Evolutionary conservation across 1,140 invertebrate species (phyloP).

Genomic region (Cyrtorhinus lividipennis): DNA sequence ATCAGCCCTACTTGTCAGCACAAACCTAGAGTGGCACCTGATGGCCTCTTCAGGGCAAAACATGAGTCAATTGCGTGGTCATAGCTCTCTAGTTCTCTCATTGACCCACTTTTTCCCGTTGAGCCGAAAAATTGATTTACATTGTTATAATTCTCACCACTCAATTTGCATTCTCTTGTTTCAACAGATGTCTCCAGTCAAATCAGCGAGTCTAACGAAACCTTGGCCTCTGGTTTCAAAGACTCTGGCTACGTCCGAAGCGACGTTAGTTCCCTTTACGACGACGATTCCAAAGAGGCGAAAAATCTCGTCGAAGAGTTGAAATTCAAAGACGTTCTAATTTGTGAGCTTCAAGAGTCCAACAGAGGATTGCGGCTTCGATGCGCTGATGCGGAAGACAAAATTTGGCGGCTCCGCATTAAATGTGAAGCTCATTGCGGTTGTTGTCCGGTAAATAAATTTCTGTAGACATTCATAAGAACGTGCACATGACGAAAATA

Average conservation of each 20-base stretch:
- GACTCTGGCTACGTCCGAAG: conserved; percentile 1
- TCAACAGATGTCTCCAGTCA: neutral
- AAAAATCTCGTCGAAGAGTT: conserved; percentile 5
- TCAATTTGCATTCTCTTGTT: neutral
- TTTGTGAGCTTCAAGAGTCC: conserved; percentile 10
- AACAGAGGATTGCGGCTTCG: neutral
- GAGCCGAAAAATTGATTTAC: neutral
- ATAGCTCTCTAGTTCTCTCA: neutral
- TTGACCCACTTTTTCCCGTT: neutral
- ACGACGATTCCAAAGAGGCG: neutral
- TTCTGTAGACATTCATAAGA: too few relatives aligned
- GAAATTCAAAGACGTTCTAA: conserved; percentile 10
- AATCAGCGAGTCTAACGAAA: conserved; percentile 17
- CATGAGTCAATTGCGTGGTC: neutral
- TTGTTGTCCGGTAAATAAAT: neutral
- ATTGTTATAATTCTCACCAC: neutral
- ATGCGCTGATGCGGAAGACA: conserved; percentile 8
- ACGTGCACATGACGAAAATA: too few relatives aligned
- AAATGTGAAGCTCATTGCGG: conserved; percentile 10
- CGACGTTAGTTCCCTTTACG: neutral
- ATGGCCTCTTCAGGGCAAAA: neutral
- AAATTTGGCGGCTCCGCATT: neutral
- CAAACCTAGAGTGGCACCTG: neutral
- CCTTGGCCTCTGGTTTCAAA: conserved; percentile 17
- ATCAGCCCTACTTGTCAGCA: neutral